Evolutionary conservation across 2,888 invertebrate species (phyloP).

Genomic region (Gnatocerus cornutus): DNA sequence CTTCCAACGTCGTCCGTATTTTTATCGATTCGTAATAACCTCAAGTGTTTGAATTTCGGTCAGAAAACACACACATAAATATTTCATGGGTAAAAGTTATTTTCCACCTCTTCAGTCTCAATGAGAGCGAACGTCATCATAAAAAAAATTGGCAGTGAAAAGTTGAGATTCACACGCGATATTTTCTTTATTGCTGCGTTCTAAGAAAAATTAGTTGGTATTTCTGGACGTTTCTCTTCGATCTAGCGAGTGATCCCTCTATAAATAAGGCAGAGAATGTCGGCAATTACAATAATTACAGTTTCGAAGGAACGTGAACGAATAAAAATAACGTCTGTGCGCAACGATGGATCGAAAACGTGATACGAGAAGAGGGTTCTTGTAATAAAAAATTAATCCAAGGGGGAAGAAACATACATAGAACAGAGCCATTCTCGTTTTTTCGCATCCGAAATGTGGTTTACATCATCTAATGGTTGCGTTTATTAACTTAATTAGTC

Average conservation of each 20-base stretch:
- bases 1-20: not conserved
- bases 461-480: constrained; percentile 1
- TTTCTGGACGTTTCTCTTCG: not conserved
- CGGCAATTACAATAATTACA: constrained; percentile 30
- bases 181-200: constrained; percentile 12
- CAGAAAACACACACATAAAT: constrained; percentile 26
- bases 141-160: constrained; percentile 17
- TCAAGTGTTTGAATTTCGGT: constrained; percentile 17
- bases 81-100: constrained; percentile 7
- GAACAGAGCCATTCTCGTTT: no score
- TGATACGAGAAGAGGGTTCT: constrained; percentile 1
- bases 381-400: constrained; percentile 23
- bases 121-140: constrained; percentile 4
- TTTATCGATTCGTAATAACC: constrained; percentile 4
- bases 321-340: constrained; percentile 17
- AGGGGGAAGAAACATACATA: not conserved
- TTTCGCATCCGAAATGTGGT: not conserved
- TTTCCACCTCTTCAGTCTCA: constrained; percentile 16
- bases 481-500: constrained; percentile 7
- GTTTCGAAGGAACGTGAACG: constrained; percentile 17
- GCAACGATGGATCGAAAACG: constrained; percentile 23
- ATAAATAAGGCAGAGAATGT: constrained; percentile 27
- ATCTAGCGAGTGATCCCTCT: not conserved
- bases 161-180: constrained; percentile 15
- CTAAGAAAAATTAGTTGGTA: constrained; percentile 4